Conservation (phyloP, 2,113 vertebrate genomes). For the Camarhynchus parvulus region DNA sequence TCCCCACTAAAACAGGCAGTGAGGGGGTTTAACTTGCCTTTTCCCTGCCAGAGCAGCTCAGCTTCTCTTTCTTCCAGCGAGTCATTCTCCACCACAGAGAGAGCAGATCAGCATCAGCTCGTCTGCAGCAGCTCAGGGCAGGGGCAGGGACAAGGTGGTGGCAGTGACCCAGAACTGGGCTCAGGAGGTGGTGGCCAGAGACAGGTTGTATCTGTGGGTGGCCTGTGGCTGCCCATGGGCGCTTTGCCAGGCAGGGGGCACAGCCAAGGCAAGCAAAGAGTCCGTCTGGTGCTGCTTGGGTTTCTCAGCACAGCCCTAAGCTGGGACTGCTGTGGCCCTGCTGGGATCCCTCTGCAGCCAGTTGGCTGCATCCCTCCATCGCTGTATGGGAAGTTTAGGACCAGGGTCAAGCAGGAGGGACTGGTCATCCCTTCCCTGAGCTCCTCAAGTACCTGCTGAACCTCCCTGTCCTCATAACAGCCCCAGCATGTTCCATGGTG, state of each 20-base stretch:
- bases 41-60: background rate
- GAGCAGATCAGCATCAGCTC: background rate
- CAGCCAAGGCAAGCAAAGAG: background rate
- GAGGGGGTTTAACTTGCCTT: background rate
- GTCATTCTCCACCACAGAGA: fast-evolving
- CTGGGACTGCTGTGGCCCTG: background rate
- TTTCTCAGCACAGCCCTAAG: background rate
- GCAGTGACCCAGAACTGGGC: background rate
- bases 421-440: background rate
- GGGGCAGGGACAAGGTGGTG: background rate
- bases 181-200: background rate
- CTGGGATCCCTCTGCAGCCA: background rate
- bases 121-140: background rate
- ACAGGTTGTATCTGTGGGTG: background rate
- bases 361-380: fast-evolving
- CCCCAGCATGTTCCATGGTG: background rate
- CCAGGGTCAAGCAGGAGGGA: background rate
- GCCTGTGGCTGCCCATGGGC: background rate
- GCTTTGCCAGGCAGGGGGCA: background rate
- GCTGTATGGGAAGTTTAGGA: background rate
- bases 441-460: background rate
- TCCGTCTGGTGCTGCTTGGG: fast-evolving
- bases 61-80: fast-evolving
- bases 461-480: background rate
- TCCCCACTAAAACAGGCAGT: background rate